A percentile compares a stretch with the other conserved stretches of the same genome.
Evolutionary conservation across 2,797 vertebrate species (phyloP).

Genomic region (Rhinichthys osculus): DNA sequence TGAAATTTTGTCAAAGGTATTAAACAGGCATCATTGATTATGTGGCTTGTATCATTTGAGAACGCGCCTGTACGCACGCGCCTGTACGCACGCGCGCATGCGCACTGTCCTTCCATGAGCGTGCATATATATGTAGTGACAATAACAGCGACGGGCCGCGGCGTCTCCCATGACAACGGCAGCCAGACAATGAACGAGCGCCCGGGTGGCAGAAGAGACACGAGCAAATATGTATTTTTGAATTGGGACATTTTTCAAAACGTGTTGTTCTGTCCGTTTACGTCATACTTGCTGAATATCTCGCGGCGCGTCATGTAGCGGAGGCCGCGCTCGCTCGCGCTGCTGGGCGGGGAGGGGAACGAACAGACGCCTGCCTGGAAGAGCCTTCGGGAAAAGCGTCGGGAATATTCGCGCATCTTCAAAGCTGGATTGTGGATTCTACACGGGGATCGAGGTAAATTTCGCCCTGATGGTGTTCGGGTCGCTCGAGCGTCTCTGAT

Average conservation of each 20-base stretch:
- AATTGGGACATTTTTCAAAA: neutral
- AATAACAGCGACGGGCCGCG: slow-evolving; percentile 34
- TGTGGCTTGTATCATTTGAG: neutral
- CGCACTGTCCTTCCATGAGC: slow-evolving; percentile 12
- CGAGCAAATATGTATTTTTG: neutral
- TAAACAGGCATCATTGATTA: neutral
- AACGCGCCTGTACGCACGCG: too few species aligned
- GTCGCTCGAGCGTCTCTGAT: neutral
- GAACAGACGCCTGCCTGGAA: slow-evolving; percentile 53
- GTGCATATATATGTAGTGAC: slow-evolving; percentile 29
- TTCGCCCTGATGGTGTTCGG: neutral
- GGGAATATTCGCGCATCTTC: slow-evolving; percentile 18
- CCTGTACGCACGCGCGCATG: slow-evolving; percentile 20
- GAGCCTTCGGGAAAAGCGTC: slow-evolving; percentile 54
- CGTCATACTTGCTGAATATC: neutral
- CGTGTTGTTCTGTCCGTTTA: neutral
- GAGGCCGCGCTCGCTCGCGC: slow-evolving; percentile 72
- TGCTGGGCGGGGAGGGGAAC: slow-evolving; percentile 66
- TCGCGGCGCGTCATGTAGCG: slow-evolving; percentile 67
- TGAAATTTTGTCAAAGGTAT: neutral
- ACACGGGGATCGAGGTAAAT: slow-evolving; percentile 73
- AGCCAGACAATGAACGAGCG: slow-evolving; percentile 37
- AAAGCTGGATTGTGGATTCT: slow-evolving; percentile 57
- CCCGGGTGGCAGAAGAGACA: slow-evolving; percentile 6
- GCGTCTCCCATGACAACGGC: slow-evolving; percentile 40